Evolutionary conservation across 2,888 invertebrate species (phyloP).

Genomic region (Sarcophaga variegata): DNA sequence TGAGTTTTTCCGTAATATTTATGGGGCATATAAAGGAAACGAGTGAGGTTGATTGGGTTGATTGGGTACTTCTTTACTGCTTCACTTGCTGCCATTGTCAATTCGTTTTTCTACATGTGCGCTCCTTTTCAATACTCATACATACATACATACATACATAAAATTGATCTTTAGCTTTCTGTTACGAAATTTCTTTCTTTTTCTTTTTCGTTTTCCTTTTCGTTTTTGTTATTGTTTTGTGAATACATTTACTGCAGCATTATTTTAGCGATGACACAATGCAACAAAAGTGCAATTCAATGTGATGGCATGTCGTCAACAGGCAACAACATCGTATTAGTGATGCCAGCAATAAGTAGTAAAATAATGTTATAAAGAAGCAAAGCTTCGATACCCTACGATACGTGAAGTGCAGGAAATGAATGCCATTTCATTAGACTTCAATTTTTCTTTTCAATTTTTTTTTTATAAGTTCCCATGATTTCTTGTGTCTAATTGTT

Average conservation of each 20-base stretch:
- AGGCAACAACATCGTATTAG: slow-evolving; percentile 2
- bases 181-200: background rate
- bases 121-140: background rate
- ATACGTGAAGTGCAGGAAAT: too few relatives aligned
- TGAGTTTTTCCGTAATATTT: slow-evolving; percentile 43
- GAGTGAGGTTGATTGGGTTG: slow-evolving; percentile 58
- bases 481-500: too few relatives aligned
- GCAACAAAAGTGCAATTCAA: slow-evolving; percentile 55
- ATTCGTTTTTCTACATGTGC: slow-evolving; percentile 5
- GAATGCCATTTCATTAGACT: too few relatives aligned
- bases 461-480: too few relatives aligned
- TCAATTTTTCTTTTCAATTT: too few relatives aligned
- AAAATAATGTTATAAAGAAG: too few relatives aligned
- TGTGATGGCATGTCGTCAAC: slow-evolving; percentile 13
- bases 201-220: background rate
- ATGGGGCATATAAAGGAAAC: slow-evolving; percentile 52
- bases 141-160: background rate
- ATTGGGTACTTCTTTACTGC: slow-evolving; percentile 33
- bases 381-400: too few relatives aligned
- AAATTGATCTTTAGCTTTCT: background rate
- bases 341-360: background rate
- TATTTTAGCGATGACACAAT: slow-evolving; percentile 58
- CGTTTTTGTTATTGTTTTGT: background rate
- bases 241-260: slow-evolving; percentile 21
- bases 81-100: slow-evolving; percentile 47